Base-by-base conservation (phyloP, 2,888 invertebrate species). In the Synergus gifuensis region DNA sequence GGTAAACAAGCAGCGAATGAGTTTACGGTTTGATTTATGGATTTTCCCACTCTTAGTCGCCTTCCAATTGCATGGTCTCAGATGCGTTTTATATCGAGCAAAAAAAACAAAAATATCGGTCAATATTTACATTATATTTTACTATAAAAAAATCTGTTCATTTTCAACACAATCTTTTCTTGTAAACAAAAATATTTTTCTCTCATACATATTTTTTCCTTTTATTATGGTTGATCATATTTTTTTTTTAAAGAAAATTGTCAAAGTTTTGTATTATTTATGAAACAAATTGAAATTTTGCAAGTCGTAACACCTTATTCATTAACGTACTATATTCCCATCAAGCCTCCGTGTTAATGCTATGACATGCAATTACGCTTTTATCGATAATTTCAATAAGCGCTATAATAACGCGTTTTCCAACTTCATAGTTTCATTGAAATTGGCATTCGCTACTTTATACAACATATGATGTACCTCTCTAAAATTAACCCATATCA, bases 1-100 rank as follows among this genome's bases (percentile, higher is more conserved):
- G 36, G n/a, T 73, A 73, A 73, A 73, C 54, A 73, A 73, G 54
- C 73, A 73, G 49, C 73, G 54, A 73, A 54, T n/a, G 73, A 54
- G 54, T 73, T 73, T 73, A 73, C 49, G n/a, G n/a, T 54, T 69
- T 54, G 54, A 54, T 73, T 40, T 54, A 54, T 73, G 73, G 54
- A 73, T 54, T 73, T 69, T 36, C 36, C 73, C 36, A 40, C 73
- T 54, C 49, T 73, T 73, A 28, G n/a, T 54, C 11, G 49, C 49
- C n/a, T 73, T 54, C n/a, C 54, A 73, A 73, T 73, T 73, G 36
- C 16, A 44, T 11, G 36, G n/a, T 73, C 49, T 73, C n/a, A 73
- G 73, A 36, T 36, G 49, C 16, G n/a, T 67, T 16, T 67, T 16
- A 18, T 11, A 12, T 18, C 14, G 8, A 46, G 4, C 7, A 16